These are phyloP conservation scores for Heliocidaris erythrogramma DNA, from an alignment of 35 echinoderm and acorn worm species.

Conservation along the genomic window DNA sequence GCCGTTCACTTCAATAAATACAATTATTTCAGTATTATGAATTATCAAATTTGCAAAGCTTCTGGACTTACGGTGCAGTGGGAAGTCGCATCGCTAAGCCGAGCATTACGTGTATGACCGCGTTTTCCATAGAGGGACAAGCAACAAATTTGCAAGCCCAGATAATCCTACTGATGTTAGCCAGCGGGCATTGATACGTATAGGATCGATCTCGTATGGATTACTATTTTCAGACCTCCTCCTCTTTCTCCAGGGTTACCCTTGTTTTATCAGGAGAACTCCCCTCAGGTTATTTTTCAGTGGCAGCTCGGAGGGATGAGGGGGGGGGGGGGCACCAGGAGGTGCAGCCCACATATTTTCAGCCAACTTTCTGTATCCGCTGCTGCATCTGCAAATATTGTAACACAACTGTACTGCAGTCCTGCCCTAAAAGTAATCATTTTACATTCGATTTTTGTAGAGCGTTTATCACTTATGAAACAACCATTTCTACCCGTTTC, in stretches of 20 bases:
- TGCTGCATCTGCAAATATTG: too few species aligned
- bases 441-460: too few species aligned
- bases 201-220: neutral
- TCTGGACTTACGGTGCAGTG: neutral
- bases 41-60: slow-evolving; percentile 2
- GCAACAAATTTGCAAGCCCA: neutral
- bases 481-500: too few species aligned
- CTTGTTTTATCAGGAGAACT: neutral
- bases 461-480: too few species aligned
- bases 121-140: neutral
- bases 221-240: neutral
- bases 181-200: neutral
- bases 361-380: too few species aligned
- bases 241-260: neutral
- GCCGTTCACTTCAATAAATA: neutral
- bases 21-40: neutral
- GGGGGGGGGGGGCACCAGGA: neutral
- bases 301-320: neutral
- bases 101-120: neutral
- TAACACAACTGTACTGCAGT: too few species aligned
- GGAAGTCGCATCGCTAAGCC: neutral
- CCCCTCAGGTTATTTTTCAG: neutral
- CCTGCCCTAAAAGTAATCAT: too few species aligned
- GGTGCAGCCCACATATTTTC: neutral
- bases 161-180: neutral